These are phyloP conservation scores for Tenodera sinensis DNA, from an alignment of 2,888 invertebrate genomes.

Conservation along the genomic window DNA sequence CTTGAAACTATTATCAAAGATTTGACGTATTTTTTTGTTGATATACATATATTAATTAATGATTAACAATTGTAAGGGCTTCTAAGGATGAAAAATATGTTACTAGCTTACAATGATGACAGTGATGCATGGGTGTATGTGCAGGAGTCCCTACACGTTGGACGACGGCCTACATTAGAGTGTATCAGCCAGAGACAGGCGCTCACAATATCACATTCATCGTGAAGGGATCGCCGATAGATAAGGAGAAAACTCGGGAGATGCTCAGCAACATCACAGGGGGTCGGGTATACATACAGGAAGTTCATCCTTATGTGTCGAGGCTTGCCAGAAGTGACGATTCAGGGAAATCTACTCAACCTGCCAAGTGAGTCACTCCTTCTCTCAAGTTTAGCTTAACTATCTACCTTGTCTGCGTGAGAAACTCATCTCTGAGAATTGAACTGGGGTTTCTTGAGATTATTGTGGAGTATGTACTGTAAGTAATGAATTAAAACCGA, in stretches of 20 bases:
- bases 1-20: too few species aligned
- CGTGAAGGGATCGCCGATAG: slow-evolving; percentile 72
- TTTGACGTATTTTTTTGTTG: too few species aligned
- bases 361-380: background rate
- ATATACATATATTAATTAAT: too few species aligned
- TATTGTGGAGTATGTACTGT: too few species aligned
- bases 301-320: slow-evolving; percentile 62
- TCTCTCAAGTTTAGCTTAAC: background rate
- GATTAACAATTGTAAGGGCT: too few species aligned
- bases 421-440: too few species aligned
- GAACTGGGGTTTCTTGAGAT: too few species aligned
- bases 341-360: background rate
- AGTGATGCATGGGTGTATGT: background rate
- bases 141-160: slow-evolving; percentile 69
- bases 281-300: slow-evolving; percentile 70
- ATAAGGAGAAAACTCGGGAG: slow-evolving; percentile 68
- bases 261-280: slow-evolving; percentile 75
- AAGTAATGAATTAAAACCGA: too few species aligned
- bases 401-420: too few species aligned
- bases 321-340: slow-evolving; percentile 17
- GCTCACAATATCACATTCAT: slow-evolving; percentile 77
- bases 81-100: too few species aligned
- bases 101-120: too few species aligned
- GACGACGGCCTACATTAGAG: slow-evolving; percentile 67
- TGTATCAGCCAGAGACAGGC: slow-evolving; percentile 74